These are phyloP conservation scores for Uropsilus gracilis DNA, from an alignment of 2,113 vertebrate species.

Conservation along the genomic window DNA sequence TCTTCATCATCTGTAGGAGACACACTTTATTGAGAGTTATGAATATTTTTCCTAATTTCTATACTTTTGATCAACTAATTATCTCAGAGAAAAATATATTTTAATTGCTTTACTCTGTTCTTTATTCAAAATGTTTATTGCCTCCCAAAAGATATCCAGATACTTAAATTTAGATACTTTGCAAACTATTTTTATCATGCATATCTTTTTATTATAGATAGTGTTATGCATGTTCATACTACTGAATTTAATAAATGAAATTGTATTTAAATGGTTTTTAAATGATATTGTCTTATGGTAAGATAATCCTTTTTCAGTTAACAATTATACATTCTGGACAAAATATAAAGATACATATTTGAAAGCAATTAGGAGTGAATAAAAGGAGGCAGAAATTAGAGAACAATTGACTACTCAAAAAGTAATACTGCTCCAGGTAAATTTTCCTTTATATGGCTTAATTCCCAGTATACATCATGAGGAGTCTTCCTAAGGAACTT, in stretches of 20 bases:
- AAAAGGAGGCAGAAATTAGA: neutral
- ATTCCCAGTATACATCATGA: neutral
- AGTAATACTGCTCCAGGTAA: neutral
- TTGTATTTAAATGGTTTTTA: neutral
- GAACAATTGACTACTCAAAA: neutral
- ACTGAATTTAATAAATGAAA: neutral
- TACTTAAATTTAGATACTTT: neutral
- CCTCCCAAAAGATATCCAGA: neutral
- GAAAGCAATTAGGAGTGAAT: neutral
- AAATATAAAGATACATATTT: neutral
- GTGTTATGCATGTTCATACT: neutral
- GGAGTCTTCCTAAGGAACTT: neutral
- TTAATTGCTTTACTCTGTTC: neutral
- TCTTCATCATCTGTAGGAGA: neutral
- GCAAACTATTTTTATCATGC: neutral
- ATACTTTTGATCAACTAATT: neutral
- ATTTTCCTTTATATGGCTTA: neutral
- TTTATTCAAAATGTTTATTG: neutral
- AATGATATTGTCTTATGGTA: neutral
- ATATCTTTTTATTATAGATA: neutral
- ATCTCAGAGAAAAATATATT: neutral
- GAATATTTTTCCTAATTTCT: neutral
- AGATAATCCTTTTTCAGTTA: neutral
- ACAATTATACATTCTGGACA: neutral
- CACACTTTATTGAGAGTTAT: neutral